A percentile compares a stretch with the other conserved stretches of the same genome.
phyloP scores from a whole-genome alignment of 1,140 invertebrate genomes.

The Brachionus sp. region DNA sequence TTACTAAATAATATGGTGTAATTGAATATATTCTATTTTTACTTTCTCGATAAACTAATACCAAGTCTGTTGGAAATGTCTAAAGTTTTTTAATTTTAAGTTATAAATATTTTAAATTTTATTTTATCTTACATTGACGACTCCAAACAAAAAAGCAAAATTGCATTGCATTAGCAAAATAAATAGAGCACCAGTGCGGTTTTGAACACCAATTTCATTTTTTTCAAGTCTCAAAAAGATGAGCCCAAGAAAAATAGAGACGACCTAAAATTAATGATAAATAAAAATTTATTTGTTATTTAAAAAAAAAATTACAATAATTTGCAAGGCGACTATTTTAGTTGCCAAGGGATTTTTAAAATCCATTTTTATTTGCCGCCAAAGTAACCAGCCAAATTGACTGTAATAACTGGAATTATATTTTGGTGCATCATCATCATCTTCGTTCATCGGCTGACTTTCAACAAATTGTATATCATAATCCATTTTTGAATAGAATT shows the following conservation, averaged over 20 bases:
- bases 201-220: slow-evolving; percentile 83
- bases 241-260: slow-evolving; percentile 77
- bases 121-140: slow-evolving; percentile 49
- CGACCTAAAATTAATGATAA: slow-evolving; percentile 61
- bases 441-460: background rate
- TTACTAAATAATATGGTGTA: slow-evolving; percentile 45
- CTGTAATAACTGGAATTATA: slow-evolving; percentile 19
- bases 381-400: slow-evolving; percentile 41
- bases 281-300: background rate
- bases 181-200: slow-evolving; percentile 89
- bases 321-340: slow-evolving; percentile 2
- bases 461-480: slow-evolving; percentile 23
- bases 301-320: slow-evolving; percentile 10
- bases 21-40: slow-evolving; percentile 39
- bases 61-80: slow-evolving; percentile 26
- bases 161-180: slow-evolving; percentile 82
- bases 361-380: slow-evolving; percentile 34
- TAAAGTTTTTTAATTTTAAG: slow-evolving; percentile 4
- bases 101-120: too few relatives aligned
- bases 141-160: slow-evolving; percentile 54
- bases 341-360: slow-evolving; percentile 7
- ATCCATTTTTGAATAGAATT: background rate
- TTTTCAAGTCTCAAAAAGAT: slow-evolving; percentile 81
- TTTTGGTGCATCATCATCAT: slow-evolving; percentile 14
- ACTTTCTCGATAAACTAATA: slow-evolving; percentile 30